phyloP scores from a whole-genome alignment of 2,113 vertebrate genomes.

The Ranitomeya imitator region DNA sequence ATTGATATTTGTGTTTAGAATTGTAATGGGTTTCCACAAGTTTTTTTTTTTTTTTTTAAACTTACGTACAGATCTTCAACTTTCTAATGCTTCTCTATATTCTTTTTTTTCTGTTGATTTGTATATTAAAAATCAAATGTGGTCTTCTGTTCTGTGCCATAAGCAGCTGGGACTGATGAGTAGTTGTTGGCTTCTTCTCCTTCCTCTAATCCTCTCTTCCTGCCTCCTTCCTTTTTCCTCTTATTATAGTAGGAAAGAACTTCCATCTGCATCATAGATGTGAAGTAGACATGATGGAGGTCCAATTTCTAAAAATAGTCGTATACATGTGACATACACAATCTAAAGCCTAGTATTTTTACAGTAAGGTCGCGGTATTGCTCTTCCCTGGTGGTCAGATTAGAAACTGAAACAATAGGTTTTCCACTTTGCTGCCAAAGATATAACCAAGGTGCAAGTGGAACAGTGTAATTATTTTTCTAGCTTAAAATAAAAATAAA shows the following conservation, averaged over 20 bases:
- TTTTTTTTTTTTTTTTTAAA: too few relatives aligned
- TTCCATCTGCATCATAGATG: conserved; percentile 14
- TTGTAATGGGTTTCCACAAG: too few relatives aligned
- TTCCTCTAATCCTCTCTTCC: neutral
- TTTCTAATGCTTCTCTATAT: neutral
- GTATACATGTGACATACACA: neutral
- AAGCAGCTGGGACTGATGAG: neutral
- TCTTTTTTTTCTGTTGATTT: neutral
- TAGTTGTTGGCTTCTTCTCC: neutral
- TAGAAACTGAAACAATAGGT: too few relatives aligned
- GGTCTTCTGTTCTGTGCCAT: neutral
- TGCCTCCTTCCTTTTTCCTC: neutral
- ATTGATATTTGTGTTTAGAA: too few relatives aligned
- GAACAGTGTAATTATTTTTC: too few relatives aligned
- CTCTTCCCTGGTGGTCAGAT: too few relatives aligned
- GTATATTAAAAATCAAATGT: neutral
- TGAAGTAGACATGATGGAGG: neutral
- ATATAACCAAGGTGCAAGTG: too few relatives aligned
- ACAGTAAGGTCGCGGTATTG: neutral
- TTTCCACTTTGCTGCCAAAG: too few relatives aligned
- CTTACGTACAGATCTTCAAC: neutral
- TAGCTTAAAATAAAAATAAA: too few relatives aligned
- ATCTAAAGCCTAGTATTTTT: neutral
- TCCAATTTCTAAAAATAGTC: neutral
- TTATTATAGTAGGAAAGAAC: neutral